phyloP scores from a whole-genome alignment of 2,113 vertebrate species.

The Clupea harengus region DNA sequence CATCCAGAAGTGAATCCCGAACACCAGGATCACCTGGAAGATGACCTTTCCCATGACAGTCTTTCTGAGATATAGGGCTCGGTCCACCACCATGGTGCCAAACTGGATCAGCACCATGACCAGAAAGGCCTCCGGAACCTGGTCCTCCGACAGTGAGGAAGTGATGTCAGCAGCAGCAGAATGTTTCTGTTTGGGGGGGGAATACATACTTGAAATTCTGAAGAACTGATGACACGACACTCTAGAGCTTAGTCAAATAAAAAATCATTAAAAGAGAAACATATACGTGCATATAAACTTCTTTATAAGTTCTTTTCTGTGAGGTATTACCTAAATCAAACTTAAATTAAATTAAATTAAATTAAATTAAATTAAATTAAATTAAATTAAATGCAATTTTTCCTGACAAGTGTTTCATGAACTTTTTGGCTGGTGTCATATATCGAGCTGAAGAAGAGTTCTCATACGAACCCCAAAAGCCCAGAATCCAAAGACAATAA shows the following conservation, averaged over 20 bases:
- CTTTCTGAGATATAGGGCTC: slow-evolving; percentile 85
- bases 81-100: slow-evolving; percentile 90
- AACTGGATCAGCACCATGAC: slow-evolving; percentile 97
- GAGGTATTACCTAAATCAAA: not conserved
- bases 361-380: not conserved
- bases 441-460: not conserved
- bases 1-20: slow-evolving; percentile 92
- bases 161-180: slow-evolving; percentile 93
- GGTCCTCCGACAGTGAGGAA: slow-evolving; percentile 91
- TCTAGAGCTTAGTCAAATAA: not conserved
- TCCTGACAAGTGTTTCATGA: not conserved
- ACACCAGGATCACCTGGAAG: slow-evolving; percentile 88
- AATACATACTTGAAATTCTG: not conserved
- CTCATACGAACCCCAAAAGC: slow-evolving; percentile 85
- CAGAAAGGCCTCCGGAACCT: slow-evolving; percentile 89
- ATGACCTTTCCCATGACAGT: slow-evolving; percentile 88
- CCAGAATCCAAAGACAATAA: slow-evolving; percentile 95
- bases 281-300: not conserved
- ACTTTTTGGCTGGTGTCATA: not conserved
- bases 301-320: not conserved
- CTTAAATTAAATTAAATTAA: not conserved
- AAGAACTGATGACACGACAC: not conserved
- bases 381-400: not conserved
- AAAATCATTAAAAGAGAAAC: not conserved
- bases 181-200: slow-evolving; percentile 78